Conservation (phyloP, 2,113 vertebrate genomes). For the Pavo muticus region DNA sequence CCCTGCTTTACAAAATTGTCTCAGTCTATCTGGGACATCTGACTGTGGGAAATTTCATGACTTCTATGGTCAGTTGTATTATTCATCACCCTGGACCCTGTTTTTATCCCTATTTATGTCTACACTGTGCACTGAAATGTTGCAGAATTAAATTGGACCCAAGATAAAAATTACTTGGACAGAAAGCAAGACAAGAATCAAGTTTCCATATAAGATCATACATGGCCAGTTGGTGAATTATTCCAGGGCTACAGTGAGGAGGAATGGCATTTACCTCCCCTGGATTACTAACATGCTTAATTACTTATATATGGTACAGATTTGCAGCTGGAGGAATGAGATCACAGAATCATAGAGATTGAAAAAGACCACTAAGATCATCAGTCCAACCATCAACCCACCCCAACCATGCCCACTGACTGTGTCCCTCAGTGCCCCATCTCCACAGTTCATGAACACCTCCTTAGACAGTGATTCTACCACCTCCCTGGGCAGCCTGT, state of each 20-base stretch:
- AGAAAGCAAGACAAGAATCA: not conserved
- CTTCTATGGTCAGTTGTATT: not conserved
- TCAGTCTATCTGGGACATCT: not conserved
- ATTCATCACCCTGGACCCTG: not conserved
- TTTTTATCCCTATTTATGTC: not conserved
- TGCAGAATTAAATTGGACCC: not conserved
- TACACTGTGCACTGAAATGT: not conserved
- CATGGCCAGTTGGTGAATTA: not conserved
- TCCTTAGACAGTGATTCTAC: too few relatives aligned
- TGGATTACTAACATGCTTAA: not conserved
- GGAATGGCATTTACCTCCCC: not conserved
- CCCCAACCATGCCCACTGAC: too few relatives aligned
- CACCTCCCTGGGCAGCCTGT: too few relatives aligned
- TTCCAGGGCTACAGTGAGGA: not conserved
- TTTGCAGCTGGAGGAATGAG: not conserved
- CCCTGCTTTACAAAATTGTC: not conserved
- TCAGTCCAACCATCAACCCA: too few relatives aligned
- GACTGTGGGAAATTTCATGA: not conserved
- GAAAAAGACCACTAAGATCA: too few relatives aligned
- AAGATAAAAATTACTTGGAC: not conserved
- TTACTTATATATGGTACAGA: rapidly evolving
- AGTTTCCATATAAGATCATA: not conserved
- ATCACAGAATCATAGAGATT: too few relatives aligned
- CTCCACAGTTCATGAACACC: too few relatives aligned
- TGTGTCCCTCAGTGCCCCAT: too few relatives aligned